phyloP scores from a whole-genome alignment of 2,797 vertebrate species.

The Cercopithecus hamlyni region DNA sequence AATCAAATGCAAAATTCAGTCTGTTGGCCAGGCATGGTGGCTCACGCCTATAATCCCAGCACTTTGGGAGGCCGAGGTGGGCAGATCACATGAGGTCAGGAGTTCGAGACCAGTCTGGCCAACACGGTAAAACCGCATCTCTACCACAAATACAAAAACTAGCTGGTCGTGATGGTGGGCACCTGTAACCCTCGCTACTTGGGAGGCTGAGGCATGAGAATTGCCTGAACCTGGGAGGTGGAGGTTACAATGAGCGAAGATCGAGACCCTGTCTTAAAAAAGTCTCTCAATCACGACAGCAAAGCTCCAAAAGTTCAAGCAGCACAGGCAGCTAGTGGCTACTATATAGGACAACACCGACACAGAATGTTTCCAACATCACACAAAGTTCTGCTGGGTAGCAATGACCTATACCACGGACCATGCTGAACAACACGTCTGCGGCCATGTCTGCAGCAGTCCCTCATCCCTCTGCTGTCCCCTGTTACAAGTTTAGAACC shows the following conservation, averaged over 20 bases:
- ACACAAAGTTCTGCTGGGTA: not conserved
- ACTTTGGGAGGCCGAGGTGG: not conserved
- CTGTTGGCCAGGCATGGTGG: not conserved
- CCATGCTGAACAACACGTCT: not conserved
- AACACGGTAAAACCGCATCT: not conserved
- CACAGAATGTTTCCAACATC: not conserved
- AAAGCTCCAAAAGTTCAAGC: not conserved
- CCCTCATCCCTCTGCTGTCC: not conserved
- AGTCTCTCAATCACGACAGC: not conserved
- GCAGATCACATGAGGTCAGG: too few relatives aligned
- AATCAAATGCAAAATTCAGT: not conserved
- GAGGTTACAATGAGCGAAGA: not conserved
- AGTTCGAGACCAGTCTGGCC: not conserved
- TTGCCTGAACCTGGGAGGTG: not conserved
- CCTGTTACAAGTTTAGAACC: not conserved
- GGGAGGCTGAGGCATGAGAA: not conserved
- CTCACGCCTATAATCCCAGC: not conserved
- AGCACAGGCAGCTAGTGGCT: not conserved
- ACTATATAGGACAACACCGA: not conserved
- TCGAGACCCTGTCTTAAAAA: not conserved
- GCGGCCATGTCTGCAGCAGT: not conserved
- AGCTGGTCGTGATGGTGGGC: not conserved
- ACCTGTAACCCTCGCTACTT: not conserved
- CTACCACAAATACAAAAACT: not conserved
- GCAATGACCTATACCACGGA: fast-evolving